Evolutionary conservation across 2,797 vertebrate genomes (phyloP).

Genomic region (Chelmon rostratus): DNA sequence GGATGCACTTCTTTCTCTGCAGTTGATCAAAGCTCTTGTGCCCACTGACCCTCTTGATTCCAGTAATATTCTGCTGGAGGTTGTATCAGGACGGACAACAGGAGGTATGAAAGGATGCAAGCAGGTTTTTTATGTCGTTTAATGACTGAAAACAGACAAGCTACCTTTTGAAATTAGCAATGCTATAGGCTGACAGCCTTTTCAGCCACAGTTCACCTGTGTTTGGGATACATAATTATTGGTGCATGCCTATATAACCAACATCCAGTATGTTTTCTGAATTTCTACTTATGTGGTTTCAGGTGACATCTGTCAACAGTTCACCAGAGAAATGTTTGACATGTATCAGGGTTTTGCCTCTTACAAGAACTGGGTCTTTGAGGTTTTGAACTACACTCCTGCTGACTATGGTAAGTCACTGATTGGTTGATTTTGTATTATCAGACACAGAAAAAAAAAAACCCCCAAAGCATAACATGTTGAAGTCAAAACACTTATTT

Average conservation of each 20-base stretch:
- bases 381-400: constrained; percentile 88
- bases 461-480: no score
- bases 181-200: no score
- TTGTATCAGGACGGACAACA: constrained; percentile 94
- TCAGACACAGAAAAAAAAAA: no score
- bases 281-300: constrained; percentile 44
- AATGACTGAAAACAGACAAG: no score
- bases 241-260: no score
- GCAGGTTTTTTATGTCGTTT: not conserved
- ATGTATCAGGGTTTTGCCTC: constrained; percentile 93
- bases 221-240: no score
- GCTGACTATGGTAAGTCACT: constrained; percentile 88
- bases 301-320: constrained; percentile 99
- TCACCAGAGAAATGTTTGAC: constrained; percentile 94
- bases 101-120: constrained; percentile 86
- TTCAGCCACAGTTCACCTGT: no score
- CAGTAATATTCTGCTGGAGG: constrained; percentile 90
- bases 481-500: no score
- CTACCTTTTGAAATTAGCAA: no score
- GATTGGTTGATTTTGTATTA: not conserved
- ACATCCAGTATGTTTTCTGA: no score
- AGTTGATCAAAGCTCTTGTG: constrained; percentile 90
- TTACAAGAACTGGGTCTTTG: constrained; percentile 92
- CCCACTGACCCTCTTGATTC: constrained; percentile 89
- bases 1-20: constrained; percentile 11